These are phyloP conservation scores for Kuschelorhynchus macadamiae DNA, from an alignment of 2,888 invertebrate genomes.

Conservation along the genomic window DNA sequence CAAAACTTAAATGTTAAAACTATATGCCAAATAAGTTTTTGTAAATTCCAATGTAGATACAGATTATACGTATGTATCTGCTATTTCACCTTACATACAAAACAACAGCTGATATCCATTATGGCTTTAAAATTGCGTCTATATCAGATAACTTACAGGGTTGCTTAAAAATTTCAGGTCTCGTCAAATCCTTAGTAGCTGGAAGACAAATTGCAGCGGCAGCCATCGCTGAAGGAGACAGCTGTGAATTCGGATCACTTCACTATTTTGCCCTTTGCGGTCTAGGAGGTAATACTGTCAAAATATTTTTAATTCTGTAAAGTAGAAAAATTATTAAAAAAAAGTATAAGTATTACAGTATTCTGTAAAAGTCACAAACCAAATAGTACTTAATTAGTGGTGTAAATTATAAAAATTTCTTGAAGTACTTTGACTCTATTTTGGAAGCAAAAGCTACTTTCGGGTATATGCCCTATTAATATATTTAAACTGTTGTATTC, in stretches of 20 bases:
- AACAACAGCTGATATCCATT: too few species aligned
- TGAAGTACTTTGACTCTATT: too few species aligned
- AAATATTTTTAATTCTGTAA: slow-evolving; percentile 4
- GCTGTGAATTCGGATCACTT: slow-evolving; percentile 90
- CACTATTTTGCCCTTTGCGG: slow-evolving; percentile 91
- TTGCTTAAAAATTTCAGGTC: slow-evolving; percentile 49
- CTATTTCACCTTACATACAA: slow-evolving; percentile 42
- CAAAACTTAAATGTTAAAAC: slow-evolving; percentile 33
- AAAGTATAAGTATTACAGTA: too few species aligned
- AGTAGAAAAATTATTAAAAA: not conserved
- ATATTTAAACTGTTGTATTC: too few species aligned
- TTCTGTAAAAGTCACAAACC: too few species aligned
- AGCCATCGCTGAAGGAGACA: slow-evolving; percentile 60
- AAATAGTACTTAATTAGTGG: too few species aligned
- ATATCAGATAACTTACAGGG: too few species aligned
- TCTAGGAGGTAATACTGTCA: slow-evolving; percentile 42
- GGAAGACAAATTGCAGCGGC: slow-evolving; percentile 64
- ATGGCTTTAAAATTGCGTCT: too few species aligned
- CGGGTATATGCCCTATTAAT: too few species aligned
- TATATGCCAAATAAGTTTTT: slow-evolving; percentile 1
- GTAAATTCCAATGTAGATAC: slow-evolving; percentile 36
- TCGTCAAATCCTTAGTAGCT: slow-evolving; percentile 64
- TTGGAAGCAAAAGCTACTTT: too few species aligned
- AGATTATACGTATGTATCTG: not conserved
- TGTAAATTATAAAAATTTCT: too few species aligned